These are phyloP conservation scores for Copsychus sechellarum DNA, from an alignment of 2,113 vertebrate species.

Conservation along the genomic window DNA sequence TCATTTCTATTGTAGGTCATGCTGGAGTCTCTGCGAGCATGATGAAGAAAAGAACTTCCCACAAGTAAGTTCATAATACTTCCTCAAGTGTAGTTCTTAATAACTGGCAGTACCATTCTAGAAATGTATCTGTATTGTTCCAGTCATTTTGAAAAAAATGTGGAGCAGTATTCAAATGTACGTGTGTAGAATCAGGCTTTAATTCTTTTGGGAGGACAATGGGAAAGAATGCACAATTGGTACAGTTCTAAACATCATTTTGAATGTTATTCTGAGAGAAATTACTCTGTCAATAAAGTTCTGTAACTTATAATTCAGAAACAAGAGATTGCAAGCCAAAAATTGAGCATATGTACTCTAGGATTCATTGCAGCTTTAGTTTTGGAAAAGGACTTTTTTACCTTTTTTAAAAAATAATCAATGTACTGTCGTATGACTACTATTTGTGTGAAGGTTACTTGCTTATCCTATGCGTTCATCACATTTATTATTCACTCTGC, in stretches of 20 bases:
- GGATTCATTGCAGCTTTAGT: not conserved
- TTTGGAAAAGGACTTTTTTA: slow-evolving; percentile 11
- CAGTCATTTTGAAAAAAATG: not conserved
- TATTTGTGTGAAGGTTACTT: slow-evolving; percentile 17
- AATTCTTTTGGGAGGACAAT: not conserved
- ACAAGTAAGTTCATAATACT: slow-evolving; percentile 85
- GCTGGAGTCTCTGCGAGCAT: slow-evolving; percentile 94
- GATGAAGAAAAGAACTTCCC: slow-evolving; percentile 97
- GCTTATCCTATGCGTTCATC: not conserved
- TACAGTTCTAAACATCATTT: not conserved
- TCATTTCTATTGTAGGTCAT: slow-evolving; percentile 80
- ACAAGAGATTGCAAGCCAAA: not conserved
- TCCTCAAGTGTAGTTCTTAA: not conserved
- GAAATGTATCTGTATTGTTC: slow-evolving; percentile 21
- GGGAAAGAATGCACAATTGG: not conserved
- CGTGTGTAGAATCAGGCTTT: not conserved
- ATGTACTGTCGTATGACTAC: not conserved
- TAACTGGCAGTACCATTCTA: not conserved
- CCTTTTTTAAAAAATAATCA: not conserved
- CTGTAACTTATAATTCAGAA: slow-evolving; percentile 1
- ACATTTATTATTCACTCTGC: not conserved
- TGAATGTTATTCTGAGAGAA: not conserved
- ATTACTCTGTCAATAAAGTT: not conserved
- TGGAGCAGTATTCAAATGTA: slow-evolving; percentile 1
- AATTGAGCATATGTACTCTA: not conserved